Base-by-base conservation (phyloP, 2,888 invertebrate species). In the Nysson spinosus region DNA sequence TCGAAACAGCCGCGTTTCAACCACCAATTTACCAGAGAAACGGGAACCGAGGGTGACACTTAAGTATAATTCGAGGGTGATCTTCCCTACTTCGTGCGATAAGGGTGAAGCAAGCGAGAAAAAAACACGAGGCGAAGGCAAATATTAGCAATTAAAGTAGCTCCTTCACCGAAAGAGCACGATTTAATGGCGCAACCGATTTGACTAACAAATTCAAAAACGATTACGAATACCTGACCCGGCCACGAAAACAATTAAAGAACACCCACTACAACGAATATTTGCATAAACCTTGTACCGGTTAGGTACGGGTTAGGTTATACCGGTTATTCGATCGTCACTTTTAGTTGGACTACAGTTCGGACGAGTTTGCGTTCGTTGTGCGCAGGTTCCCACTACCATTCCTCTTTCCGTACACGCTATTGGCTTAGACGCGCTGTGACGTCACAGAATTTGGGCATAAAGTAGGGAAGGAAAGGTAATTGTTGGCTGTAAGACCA, bases 191-290 rank as follows among this genome's bases (percentile, higher is more conserved):
- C 44, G 39, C 47, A 32, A 19, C 14, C 54, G 43, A 73, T 73
- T 73, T 73, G 73, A 73, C 63, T 73, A 70, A 46, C 73, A 73
- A 61, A 73, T 73, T 55, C 26, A 20, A 11, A 42, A 32, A 49
- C 56, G 57, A 60, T 72, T 69, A 68, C 68, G 28, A 47, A 14
- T 26, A 17, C 22, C 32, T 24, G 32, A 4, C 12, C 34, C 39
- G 14, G 35, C 28, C 44, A 47, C 19, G 58, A 64, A 73, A 73
- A 73, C 68, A 73, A 73, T 73, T 73, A 67, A 61, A 61, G 57
- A 50, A 32, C 52, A 35, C 16, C 51, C 57, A 55, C 50, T 55
- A 50, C 43, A 35, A 7, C 12, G 34, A 24, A 16, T 22, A 72
- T 72, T 69, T 69, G 65, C 72, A 57, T 72, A 46, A 65, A 30